These are phyloP conservation scores for Drosophila tanythrix DNA, from an alignment of 2,888 invertebrate genomes.

Conservation along the genomic window DNA sequence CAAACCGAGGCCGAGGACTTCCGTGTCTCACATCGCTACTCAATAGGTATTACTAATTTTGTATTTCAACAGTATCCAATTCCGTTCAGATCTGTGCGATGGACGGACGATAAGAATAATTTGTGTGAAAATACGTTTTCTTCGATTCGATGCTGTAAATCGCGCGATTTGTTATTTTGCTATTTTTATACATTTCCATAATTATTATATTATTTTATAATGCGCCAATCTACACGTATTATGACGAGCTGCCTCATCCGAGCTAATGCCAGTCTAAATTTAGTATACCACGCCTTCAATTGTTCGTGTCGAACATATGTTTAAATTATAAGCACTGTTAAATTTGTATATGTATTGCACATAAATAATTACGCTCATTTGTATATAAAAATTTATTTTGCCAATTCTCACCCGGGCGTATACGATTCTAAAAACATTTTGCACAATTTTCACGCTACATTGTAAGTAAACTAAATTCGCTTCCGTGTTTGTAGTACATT, in stretches of 20 bases:
- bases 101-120: background rate
- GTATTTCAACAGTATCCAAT: background rate
- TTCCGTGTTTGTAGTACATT: constrained; percentile 28
- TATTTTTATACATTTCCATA: background rate
- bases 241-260: constrained; percentile 21
- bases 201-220: constrained; percentile 7
- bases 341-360: background rate
- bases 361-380: background rate
- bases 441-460: constrained; percentile 66
- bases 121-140: background rate
- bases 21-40: background rate
- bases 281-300: background rate
- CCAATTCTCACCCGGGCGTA: constrained; percentile 19
- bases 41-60: background rate
- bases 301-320: background rate
- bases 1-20: background rate
- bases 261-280: constrained; percentile 19
- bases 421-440: constrained; percentile 58
- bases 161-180: background rate
- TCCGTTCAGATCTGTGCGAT: background rate
- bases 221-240: constrained; percentile 24
- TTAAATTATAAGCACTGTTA: background rate
- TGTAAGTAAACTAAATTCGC: constrained; percentile 57
- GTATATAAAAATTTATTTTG: background rate
- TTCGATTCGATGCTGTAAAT: background rate